Evolutionary conservation across 2,797 vertebrate species (phyloP).

Genomic region (Crossoptilon crossoptilon): DNA sequence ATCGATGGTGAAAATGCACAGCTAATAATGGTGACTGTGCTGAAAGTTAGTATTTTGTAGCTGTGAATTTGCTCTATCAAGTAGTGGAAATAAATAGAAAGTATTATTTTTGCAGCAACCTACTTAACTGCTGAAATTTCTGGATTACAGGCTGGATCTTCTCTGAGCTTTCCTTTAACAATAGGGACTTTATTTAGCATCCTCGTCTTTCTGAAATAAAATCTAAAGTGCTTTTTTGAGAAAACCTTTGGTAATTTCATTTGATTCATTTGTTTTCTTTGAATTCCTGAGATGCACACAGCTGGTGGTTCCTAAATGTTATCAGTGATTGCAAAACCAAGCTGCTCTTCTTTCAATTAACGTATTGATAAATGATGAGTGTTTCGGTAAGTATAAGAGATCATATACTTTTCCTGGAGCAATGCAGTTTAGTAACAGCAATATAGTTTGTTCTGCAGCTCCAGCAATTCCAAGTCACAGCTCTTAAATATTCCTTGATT

Average conservation of each 20-base stretch:
- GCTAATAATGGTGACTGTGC: too few relatives aligned
- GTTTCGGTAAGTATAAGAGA: not conserved
- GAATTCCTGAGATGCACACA: not conserved
- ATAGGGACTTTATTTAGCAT: not conserved
- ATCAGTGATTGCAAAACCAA: not conserved
- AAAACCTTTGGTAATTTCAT: not conserved
- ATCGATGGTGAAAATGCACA: too few relatives aligned
- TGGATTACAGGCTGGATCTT: not conserved
- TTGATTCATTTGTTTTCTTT: not conserved
- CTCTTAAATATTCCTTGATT: not conserved
- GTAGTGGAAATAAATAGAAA: too few relatives aligned
- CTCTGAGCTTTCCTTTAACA: not conserved
- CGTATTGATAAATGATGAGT: not conserved
- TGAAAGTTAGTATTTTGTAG: too few relatives aligned
- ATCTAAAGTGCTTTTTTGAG: not conserved
- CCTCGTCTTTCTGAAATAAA: not conserved
- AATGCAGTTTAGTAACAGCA: not conserved
- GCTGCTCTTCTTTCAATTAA: not conserved
- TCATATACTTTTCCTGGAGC: not conserved
- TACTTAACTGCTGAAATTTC: not conserved
- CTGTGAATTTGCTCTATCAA: too few relatives aligned
- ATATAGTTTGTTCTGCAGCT: not conserved
- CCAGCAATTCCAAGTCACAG: not conserved
- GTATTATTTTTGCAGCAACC: too few relatives aligned
- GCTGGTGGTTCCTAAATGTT: not conserved